phyloP scores from a whole-genome alignment of 2,888 invertebrate species.

The Tipula helvola region DNA sequence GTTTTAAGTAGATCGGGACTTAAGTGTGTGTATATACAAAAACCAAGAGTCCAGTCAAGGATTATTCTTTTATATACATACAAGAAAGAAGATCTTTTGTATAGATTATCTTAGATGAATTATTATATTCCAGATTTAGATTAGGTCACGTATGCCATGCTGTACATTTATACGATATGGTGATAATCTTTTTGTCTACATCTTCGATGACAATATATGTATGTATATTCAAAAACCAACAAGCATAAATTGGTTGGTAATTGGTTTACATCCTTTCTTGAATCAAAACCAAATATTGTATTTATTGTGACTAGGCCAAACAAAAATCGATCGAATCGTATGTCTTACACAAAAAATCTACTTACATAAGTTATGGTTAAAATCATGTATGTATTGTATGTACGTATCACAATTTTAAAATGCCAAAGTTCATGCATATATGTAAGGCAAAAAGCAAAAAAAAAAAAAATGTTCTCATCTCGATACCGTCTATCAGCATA shows the following conservation, averaged over 20 bases:
- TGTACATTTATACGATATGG: neutral
- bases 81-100: neutral
- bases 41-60: neutral
- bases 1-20: neutral
- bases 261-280: neutral
- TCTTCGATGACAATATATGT: neutral
- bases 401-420: neutral
- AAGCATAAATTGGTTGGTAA: neutral
- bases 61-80: neutral
- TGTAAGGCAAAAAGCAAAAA: neutral
- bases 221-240: neutral
- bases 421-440: neutral
- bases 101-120: neutral
- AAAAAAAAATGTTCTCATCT: neutral
- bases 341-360: neutral
- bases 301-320: neutral
- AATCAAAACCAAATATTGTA: neutral
- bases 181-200: neutral
- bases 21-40: neutral
- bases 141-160: neutral
- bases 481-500: neutral
- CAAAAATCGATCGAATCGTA: neutral
- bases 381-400: no score
- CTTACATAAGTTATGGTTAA: neutral
- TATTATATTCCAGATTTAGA: neutral